Evolutionary conservation across 1,140 invertebrate genomes (phyloP), one percentile per base, ranked within the genome.

Genomic region (Drosophila sechellia): DNA sequence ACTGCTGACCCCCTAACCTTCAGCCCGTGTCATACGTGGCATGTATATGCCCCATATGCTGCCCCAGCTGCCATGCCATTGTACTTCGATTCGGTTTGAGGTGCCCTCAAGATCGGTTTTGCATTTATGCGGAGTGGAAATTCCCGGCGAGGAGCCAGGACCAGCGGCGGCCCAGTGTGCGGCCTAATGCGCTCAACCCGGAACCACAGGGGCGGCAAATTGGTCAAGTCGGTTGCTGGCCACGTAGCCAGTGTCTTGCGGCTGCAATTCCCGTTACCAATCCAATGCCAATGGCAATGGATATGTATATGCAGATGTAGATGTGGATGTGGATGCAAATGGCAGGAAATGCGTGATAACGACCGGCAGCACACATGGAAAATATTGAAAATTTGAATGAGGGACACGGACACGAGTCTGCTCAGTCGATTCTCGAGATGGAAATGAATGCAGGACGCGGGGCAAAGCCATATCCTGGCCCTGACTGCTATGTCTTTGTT

Each of bases 281-380:
- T 65, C 60, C 64, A 61, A 74, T 56, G 56, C 34, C 64, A 55
- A 56, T 52, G 63, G 53, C 65, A 49, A 35, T 57, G 59, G 58
- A 48, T 46, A 25, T 46, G 45, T 25, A n/a, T 22, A 46, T 46
- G 22, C 11, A 0, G 5, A 25, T 46, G 43, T 46, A 2, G 20
- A 13, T 46, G 43, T 25, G 5, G 4, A 34, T 27, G n/a, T 31
- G 13, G 31, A 61, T 76, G 81, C 75, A 87, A 87, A 87, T 87
- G 84, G 84, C 79, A 89, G 79, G 83, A 87, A 87, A 87, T 89
- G 83, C 83, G 84, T 87, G 83, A 87, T 87, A 87, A 87, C 83
- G 79, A 87, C 83, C 65, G 75, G 50, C 60, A 71, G 58, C 80
- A 80, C 77, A 74, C 61, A 75, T 59, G 59, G 57, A 78, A 70